Evolutionary conservation across 2,797 vertebrate genomes (phyloP), one percentile per base, ranked within the genome.

Genomic region (Triplophysa bombifrons): DNA sequence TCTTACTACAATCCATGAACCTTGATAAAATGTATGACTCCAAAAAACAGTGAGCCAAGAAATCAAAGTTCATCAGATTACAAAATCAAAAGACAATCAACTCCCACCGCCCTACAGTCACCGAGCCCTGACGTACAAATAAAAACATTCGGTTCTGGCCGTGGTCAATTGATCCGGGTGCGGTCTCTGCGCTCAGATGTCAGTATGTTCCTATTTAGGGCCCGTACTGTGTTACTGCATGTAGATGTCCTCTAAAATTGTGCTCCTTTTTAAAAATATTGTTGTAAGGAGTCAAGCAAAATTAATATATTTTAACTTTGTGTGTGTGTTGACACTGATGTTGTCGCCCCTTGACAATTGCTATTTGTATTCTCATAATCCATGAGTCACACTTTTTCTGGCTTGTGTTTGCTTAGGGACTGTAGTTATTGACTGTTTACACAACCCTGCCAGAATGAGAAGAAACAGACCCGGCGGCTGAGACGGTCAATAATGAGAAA

Each of bases 81-180:
- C 67, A 51, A 46, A 38, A 51, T 76, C 41, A 48, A 30, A 48
- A 50, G 53, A 48, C 41, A 46, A 41, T 44, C n/a, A 41, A 53
- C 38, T 38, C 22, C 0, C 22, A 2, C 34, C 4, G 2, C 51
- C 22, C 46, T 51, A 56, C 20, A 61, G 17, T 61, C 66, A 61
- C 65, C 20, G 55, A 69, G 17, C 25, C 38, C 66, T 78, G 67
- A 63, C 56, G 30, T 70, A 55, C 58, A n/a, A n/a, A 63, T 72
- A 71, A 46, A 78, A 78, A 60, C 63, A 70, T 71, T 14, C 44
- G 12, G 56, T 50, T 70, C 76, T 63, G 48, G 73, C 64, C 69
- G n/a, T 53, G 50, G 72, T 76, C 64, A 53, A 72, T 80, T 85
- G 82, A 71, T 82, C 73, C 48, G 84, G 84, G 84, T n/a, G 80